A percentile compares a stretch with the other conserved stretches of the same genome.
These are phyloP conservation scores for Coryphaenoides rupestris DNA, from an alignment of 2,113 vertebrate genomes.

Conservation along the genomic window DNA sequence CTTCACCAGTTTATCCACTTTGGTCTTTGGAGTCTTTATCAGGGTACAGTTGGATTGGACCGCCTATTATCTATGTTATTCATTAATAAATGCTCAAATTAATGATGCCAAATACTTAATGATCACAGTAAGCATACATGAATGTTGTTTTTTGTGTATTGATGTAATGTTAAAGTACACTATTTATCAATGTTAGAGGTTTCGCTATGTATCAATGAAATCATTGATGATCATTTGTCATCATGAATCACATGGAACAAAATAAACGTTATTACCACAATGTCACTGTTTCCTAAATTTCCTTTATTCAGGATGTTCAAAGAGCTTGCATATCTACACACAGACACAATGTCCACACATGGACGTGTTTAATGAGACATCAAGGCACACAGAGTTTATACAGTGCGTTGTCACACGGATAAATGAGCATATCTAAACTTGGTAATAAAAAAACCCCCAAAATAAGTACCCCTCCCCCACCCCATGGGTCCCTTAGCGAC, in stretches of 20 bases:
- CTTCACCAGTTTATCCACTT: no score
- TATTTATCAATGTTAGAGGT: no score
- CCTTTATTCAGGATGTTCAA: neutral
- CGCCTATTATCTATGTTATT: neutral
- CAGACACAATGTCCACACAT: neutral
- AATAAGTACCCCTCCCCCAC: neutral
- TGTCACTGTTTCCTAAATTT: neutral
- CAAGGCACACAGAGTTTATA: neutral
- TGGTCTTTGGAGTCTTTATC: neutral
- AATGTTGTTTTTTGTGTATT: no score
- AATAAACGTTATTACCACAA: slow-evolving; percentile 4
- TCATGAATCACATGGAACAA: neutral
- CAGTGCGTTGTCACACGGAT: neutral
- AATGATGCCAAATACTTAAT: slow-evolving; percentile 13
- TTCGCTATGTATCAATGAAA: no score
- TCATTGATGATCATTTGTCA: no score
- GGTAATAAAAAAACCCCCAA: neutral
- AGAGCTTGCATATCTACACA: neutral
- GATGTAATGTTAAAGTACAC: no score
- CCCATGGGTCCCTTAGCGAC: slow-evolving; percentile 15
- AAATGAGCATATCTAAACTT: neutral
- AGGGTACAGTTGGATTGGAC: slow-evolving; percentile 24
- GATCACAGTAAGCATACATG: no score
- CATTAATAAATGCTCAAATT: neutral
- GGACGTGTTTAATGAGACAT: neutral